Base-by-base conservation (phyloP, 2,888 invertebrate species). In the Carabus problematicus region DNA sequence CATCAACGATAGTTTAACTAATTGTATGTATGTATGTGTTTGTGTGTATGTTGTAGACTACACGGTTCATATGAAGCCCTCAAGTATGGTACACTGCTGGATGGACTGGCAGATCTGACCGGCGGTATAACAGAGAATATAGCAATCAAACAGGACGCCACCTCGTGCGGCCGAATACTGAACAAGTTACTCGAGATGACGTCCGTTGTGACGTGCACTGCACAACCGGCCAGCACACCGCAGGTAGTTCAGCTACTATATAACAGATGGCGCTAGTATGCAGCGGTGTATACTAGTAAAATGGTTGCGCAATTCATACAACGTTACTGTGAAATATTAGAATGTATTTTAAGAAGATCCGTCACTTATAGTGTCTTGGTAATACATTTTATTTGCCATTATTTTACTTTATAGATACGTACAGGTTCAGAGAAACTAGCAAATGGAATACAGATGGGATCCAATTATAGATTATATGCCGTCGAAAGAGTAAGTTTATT, bases 41-140 rank as follows among this genome's bases (percentile, higher is more conserved):
- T 29, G 29, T 29, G 29, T 29, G 6, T 29, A 6, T 11, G 42
- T 80, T 82, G 11, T 79, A 94, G 94, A 82, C 82, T 96, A 64
- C 95, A 95, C 78, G 95, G 95, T 3, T 95, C 95, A 0, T 96
- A 96, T 82, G 95, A 96, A 82, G 95, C 95, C 0, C 84, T 96
- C 1, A 95, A 95, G 78, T 96, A 96, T 78, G 95, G 95, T n/a
- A 93, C 93, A 54, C 84, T 93, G 9, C 83, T 94, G 71, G 95
- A 95, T 79, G 95, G 95, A 0, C 83, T 96, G 62, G 93, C 94
- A 0, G 95, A 95, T 81, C 84, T 96, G 40, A 93, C 95, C 0
- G 95, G 95, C 0, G 95, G 95, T 4, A 92, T 95, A 69, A 93
- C 94, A 0, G 94, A 95, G 80, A 91, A 90, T 71, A 87, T 94